A percentile compares a stretch with the other conserved stretches of the same genome.
Conservation (phyloP, 2,113 vertebrate species). For the Carassius auratus region DNA sequence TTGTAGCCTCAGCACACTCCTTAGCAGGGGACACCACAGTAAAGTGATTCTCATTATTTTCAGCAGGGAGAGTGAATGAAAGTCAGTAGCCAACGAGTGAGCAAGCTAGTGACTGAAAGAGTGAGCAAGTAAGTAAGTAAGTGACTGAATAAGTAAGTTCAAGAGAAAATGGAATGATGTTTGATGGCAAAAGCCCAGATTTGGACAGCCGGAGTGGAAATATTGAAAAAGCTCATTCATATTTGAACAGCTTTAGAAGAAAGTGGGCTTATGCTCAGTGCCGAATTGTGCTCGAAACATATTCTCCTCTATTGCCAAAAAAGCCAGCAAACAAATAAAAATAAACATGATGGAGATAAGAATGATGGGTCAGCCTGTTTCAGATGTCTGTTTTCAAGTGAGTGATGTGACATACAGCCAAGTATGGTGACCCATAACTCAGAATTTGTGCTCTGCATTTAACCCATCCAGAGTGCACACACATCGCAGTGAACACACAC, state of each 20-base stretch:
- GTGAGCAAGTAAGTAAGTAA: neutral
- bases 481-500: too few relatives aligned
- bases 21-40: constrained; percentile 20
- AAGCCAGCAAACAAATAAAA: constrained; percentile 15
- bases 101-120: constrained; percentile 8
- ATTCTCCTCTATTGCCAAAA: neutral
- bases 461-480: too few relatives aligned
- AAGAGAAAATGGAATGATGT: constrained; percentile 8
- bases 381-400: neutral
- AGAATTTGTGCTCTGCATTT: too few relatives aligned
- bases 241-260: constrained; percentile 23
- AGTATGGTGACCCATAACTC: too few relatives aligned
- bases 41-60: constrained; percentile 49
- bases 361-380: neutral
- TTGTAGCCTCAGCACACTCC: constrained; percentile 21
- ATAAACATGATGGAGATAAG: neutral
- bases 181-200: constrained; percentile 10
- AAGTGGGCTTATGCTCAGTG: neutral
- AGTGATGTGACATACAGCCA: too few relatives aligned
- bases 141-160: neutral
- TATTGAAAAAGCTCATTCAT: constrained; percentile 33
- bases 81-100: neutral
- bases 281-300: neutral
- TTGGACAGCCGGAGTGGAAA: constrained; percentile 25
- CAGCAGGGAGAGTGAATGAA: constrained; percentile 16